Evolutionary conservation across 2,113 vertebrate genomes (phyloP), one percentile per base, ranked within the genome.

Genomic region (Oostethus manadensis): DNA sequence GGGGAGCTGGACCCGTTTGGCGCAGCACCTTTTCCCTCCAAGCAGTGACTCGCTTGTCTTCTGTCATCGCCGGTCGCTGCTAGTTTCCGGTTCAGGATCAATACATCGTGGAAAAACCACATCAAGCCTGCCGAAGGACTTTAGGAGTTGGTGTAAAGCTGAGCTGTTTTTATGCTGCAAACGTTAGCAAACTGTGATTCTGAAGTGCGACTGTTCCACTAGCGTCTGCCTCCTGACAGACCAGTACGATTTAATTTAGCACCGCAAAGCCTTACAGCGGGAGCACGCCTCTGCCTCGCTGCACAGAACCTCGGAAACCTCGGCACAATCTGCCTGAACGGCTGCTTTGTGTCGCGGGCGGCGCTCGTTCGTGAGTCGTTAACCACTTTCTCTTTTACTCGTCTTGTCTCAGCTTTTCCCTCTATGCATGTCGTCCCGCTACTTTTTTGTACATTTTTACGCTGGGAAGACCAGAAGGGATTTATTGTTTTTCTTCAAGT

Each of bases 1-100:
- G 80, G 88, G 2, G 96, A 99, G 63, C 80, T 96, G 8, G 97
- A 99, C 83, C 97, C 97, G 1, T 99, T 99, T n/a, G 97, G 96
- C 71, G 94, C 95, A 0, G 95, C 97, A 46, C 97, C 96, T 0
- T 98, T 98, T 76, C 94, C 95, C 82, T 92, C 94, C 9, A 99
- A 98, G 86, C 92, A 93, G 80, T 99, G 88, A 92, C 81, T 56
- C 1, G 9, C n/a, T 38, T 15, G 23, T 51, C 15, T 35, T 18
- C 10, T 10, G 10, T 29, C 17, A 10, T 6, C 8, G n/a, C 23
- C 2, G 23, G 7, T 51, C 8, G 50, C 8, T 29, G 21, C 15
- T 15, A 15, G 14, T 8, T 14, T 29, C 50, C 17, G 10, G 17
- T 53, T 18, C 5, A 8, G 13, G 38, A 14, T 42, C 38, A 42